Evolutionary conservation across 64 coral and sea anemone genomes (phyloP).

Genomic region (Trachythela sp.): DNA sequence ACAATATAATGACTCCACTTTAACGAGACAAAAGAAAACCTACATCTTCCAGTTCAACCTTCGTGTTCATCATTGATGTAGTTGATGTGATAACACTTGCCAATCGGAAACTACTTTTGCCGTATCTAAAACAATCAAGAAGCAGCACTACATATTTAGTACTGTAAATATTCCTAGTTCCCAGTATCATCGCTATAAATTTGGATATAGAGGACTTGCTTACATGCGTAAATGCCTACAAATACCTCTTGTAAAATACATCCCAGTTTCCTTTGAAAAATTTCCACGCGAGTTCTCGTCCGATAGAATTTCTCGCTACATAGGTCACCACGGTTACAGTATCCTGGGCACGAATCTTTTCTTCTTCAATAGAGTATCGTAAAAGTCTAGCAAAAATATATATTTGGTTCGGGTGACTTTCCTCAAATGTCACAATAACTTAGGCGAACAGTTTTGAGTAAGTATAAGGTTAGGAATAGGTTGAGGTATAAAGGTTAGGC

Average conservation of each 20-base stretch:
- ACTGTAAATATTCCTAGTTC: not conserved
- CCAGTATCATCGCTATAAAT: not conserved
- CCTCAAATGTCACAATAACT: no score
- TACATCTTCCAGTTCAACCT: slow-evolving; percentile 4
- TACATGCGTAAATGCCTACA: no score
- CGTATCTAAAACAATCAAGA: slow-evolving; percentile 9
- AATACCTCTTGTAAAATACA: slow-evolving; percentile 5
- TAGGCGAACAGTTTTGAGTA: no score
- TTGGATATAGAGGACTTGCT: no score
- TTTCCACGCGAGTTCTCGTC: not conserved
- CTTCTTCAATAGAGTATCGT: not conserved
- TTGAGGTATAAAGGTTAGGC: no score
- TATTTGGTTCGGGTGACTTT: no score
- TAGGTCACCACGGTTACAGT: not conserved
- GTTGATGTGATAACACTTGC: not conserved
- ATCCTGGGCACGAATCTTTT: not conserved
- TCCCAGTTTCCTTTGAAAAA: slow-evolving; percentile 11
- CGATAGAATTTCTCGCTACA: not conserved
- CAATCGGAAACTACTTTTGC: slow-evolving; percentile 19
- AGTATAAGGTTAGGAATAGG: no score
- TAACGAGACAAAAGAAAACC: not conserved
- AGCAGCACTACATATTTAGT: no score
- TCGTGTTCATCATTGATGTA: not conserved
- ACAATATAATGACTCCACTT: not conserved
- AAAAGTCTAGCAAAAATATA: not conserved